Evolutionary conservation across 2,888 invertebrate species (phyloP), one percentile per base, ranked within the genome.

Genomic region (Endotricha flammealis): DNA sequence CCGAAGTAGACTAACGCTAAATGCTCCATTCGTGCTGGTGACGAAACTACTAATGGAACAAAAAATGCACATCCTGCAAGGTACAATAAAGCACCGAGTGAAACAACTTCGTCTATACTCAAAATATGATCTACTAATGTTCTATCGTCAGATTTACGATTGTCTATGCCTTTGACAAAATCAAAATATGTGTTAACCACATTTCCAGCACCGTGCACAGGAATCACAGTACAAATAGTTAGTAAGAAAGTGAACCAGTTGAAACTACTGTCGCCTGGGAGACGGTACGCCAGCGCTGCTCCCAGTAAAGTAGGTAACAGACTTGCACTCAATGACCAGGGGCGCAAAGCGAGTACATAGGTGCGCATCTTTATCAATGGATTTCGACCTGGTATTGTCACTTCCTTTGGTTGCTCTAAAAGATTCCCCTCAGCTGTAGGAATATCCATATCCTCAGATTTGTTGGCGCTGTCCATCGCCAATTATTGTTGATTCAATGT

Each of bases 111-210:
- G 58, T 89, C 87, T 40, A 71, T 78, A 49, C 78, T 81, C 35
- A 98, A 87, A 56, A 97, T 92, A 54, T 95, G 94, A 82, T 98
- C 98, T n/a, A 98, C 97, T 36, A 98, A 87, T 51, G 96, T 97
- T 63, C 97, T 90, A 68, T 98, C 98, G 66, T 98, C 97, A 51
- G 96, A 95, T 82, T 95, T 96, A 44, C 94, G 90, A 68, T 94
- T 95, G 74, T 98, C 98, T 38, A 98, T 96, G 29, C 95, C 98
- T 83, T 95, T 95, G 17, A 95, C 91, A 68, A 94, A 98, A 77
- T 98, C 98, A 71, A 94, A 98, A 73, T 97, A 98, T 0, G 98
- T 98, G 75, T 98, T 98, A 12, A 98, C 97, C 24, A 98, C 92
- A 79, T 98, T 98, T 34, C 97, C 98, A 42, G 98, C 98, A 42